phyloP scores from a whole-genome alignment of 2,888 invertebrate genomes.

The Eilema caniola region DNA sequence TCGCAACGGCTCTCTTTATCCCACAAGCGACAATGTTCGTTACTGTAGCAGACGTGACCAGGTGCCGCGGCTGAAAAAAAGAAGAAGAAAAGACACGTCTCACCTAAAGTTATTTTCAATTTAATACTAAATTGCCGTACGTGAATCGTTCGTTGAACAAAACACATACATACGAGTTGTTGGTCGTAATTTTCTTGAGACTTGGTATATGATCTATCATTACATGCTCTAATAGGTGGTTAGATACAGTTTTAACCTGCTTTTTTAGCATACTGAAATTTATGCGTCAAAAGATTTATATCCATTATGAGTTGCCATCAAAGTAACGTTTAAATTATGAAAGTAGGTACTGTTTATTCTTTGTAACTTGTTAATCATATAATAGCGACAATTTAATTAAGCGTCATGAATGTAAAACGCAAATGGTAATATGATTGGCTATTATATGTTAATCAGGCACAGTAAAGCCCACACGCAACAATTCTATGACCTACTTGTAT shows the following conservation, averaged over 20 bases:
- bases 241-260: constrained; percentile 64
- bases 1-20: constrained; percentile 95
- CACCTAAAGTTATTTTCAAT: constrained; percentile 30
- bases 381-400: constrained; percentile 62
- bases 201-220: constrained; percentile 65
- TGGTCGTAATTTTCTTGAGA: constrained; percentile 67
- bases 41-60: constrained; percentile 95
- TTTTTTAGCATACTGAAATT: constrained; percentile 49
- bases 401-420: constrained; percentile 64
- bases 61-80: constrained; percentile 92
- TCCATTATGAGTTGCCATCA: constrained; percentile 20
- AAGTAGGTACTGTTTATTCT: constrained; percentile 51
- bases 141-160: constrained; percentile 57
- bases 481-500: constrained; percentile 49
- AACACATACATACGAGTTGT: constrained; percentile 37
- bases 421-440: constrained; percentile 69
- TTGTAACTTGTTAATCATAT: constrained; percentile 55
- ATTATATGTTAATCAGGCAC: constrained; percentile 74
- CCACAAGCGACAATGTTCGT: constrained; percentile 95
- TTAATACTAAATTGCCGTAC: constrained; percentile 38
- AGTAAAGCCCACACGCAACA: constrained; percentile 64
- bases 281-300: constrained; percentile 17
- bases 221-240: constrained; percentile 71
- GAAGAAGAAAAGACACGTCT: constrained; percentile 32
- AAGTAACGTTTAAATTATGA: constrained; percentile 39